Base-by-base conservation (phyloP, 1,140 invertebrate genomes). In the Zaprionus camerounensis region DNA sequence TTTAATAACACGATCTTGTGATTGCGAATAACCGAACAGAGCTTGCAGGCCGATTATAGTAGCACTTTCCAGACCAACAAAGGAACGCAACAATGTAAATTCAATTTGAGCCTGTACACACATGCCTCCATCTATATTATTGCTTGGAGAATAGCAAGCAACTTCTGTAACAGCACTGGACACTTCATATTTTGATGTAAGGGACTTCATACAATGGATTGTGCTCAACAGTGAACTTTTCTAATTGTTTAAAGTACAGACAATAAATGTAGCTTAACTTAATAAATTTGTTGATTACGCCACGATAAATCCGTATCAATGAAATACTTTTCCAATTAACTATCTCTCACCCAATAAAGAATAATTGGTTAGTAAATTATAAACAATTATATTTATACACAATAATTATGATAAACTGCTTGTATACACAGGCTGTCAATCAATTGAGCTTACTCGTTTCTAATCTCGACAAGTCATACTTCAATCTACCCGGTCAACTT, bases 391-490 rank as follows among this genome's bases (percentile, higher is more conserved):
- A 15, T 17, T 46, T 17, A 9, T 46, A 17, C n/a, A 17, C 41
- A 17, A 46, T n/a, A 46, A 46, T 46, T 46, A 17, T 17, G 17
- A 46, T 46, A 46, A 17, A 17, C 41, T 17, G 38, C 15, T 44
- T 44, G 38, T 17, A 5, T 41, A 38, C 13, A 38, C 13, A 5
- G 13, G 5, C 36, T 15, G 15, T 2, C 41, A 46, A 20, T 46
- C 41, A 46, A 46, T 17, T 46, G 3, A 46, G 41, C n/a, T 46
- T 7, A 15, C n/a, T 5, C 17, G 12, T 12, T 41, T 53, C 20
- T 55, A 63, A 70, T 66, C 62, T 38, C 38, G 7, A 17, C 28
- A 62, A 63, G 51, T 31, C 44, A 15, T 41, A 44, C 12, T 57
- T 64, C 24, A 3, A 17, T 15, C 13, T 62, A 41, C 17, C 53